A percentile compares a stretch with the other conserved stretches of the same genome.
Conservation (phyloP, 2,797 vertebrate genomes). For the Anas flavirostris region DNA sequence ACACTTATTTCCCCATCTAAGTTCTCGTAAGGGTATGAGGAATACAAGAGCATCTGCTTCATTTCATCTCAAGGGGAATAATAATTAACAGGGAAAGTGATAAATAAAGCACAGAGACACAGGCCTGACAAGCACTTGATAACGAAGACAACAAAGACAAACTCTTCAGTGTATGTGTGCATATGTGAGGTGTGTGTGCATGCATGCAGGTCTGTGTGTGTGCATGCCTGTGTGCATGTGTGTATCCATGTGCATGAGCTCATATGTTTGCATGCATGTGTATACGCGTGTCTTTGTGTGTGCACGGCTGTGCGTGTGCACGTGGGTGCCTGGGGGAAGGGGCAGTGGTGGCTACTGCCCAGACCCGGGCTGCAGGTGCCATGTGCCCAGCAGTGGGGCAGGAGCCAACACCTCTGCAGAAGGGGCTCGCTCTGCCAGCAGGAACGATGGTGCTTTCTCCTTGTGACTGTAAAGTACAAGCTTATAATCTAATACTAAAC, state of each 20-base stretch:
- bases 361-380: not conserved
- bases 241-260: too few relatives aligned
- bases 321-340: not conserved
- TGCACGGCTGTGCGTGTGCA: too few relatives aligned
- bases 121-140: fast-evolving
- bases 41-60: fast-evolving
- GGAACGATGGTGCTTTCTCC: fast-evolving
- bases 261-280: fast-evolving
- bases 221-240: not conserved
- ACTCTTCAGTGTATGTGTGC: not conserved
- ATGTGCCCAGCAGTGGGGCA: too few relatives aligned
- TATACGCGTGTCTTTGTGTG: not conserved
- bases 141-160: too few relatives aligned
- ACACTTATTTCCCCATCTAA: fast-evolving
- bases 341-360: not conserved
- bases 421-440: not conserved
- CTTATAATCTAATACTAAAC: not conserved
- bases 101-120: not conserved
- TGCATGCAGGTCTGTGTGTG: not conserved
- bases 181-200: too few relatives aligned
- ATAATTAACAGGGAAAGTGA: not conserved
- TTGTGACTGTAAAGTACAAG: not conserved
- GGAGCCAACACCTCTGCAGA: not conserved
- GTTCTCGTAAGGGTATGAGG: fast-evolving
- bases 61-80: too few relatives aligned